Base-by-base conservation (phyloP, 2,888 invertebrate species). In the Gibbula magus region DNA sequence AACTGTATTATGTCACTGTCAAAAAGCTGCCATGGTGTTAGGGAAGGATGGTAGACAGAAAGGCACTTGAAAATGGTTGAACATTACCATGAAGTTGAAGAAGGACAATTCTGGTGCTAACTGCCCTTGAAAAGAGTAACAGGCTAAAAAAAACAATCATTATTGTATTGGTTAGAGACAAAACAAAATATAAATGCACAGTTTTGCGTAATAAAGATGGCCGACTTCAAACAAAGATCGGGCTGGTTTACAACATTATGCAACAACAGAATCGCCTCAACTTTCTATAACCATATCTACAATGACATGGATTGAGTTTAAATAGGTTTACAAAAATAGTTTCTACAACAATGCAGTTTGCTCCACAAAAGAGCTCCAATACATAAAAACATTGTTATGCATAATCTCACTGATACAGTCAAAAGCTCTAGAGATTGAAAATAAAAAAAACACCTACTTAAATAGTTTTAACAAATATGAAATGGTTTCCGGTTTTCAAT, bases 281-380 rank as follows among this genome's bases (percentile, higher is more conserved):
- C 61, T 29, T 13, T 61, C 61, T 61, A 61, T n/a, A 25, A 20
- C 25, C 56, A 61, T 29, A 13, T 29, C 61, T 61, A 61, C 29
- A 29, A 13, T 29, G 16, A 61, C 29, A 29, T 18, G 61, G 18
- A 32, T 61, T 25, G 29, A 61, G 61, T 61, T 61, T 61, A 61
- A 61, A 61, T 61, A 61, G 29, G 61, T 61, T 61, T 61, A 61
- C 61, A 61, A 61, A 61, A 61, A 61, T 61, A 61, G 16, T 61
- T 61, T 61, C 61, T 61, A 61, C 61, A 61, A 61, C 61, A 61
- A 61, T 22, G 61, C 29, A 61, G 13, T 29, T 29, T 61, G 61
- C 61, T 61, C 29, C 29, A 61, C 61, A 25, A 61, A 16, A 29
- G 29, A 61, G 61, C 25, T 22, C 45, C 61, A 61, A 25, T 25